Base-by-base conservation (phyloP, 2,797 vertebrate species). In the Sphaeramia orbicularis region DNA sequence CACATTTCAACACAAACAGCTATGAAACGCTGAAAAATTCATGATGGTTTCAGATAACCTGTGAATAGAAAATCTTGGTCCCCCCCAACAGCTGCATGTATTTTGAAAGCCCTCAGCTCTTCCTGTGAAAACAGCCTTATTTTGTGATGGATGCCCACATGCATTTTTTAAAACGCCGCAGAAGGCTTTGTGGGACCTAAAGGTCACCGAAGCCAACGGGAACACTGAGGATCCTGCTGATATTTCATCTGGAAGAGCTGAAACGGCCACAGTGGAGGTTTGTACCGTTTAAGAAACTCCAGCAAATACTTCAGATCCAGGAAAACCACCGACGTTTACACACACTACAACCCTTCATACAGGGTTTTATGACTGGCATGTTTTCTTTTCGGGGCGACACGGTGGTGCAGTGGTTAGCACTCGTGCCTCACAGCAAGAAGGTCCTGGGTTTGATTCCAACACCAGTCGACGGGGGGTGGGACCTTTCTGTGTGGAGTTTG, bases 251-350 rank as follows among this genome's bases (percentile, higher is more conserved):
- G 30, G 61, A 73, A 59, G 2, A 42, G 19, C 11, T 35, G 15
- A 16, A 10, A n/a, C n/a, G n/a, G n/a, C n/a, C n/a, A n/a, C n/a
- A n/a, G n/a, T 47, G 15, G 6, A 44, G 19, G 36, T 14, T n/a
- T 16, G 30, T 14, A 18, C 19, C 36, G 10, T 38, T 27, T 11
- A 49, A 41, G 15, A 35, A 47, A 10, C 14, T 19, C 16, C 24
- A 43, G 8, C 18, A 32, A 35, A 32, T 65, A 19, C 5, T 6
- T 52, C 55, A 48, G 72, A 72, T 58, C 27, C 45, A 37, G n/a
- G 16, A 42, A 5, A 65, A 67, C 54, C 52, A 24, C 43, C 47
- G 27, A 30, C 27, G 30, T 30, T n/a, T n/a, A n/a, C n/a, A n/a
- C n/a, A n/a, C n/a, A n/a, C n/a, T n/a, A n/a, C n/a, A n/a, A n/a